phyloP scores from a whole-genome alignment of 2,113 vertebrate genomes.

The Epinephelus lanceolatus region DNA sequence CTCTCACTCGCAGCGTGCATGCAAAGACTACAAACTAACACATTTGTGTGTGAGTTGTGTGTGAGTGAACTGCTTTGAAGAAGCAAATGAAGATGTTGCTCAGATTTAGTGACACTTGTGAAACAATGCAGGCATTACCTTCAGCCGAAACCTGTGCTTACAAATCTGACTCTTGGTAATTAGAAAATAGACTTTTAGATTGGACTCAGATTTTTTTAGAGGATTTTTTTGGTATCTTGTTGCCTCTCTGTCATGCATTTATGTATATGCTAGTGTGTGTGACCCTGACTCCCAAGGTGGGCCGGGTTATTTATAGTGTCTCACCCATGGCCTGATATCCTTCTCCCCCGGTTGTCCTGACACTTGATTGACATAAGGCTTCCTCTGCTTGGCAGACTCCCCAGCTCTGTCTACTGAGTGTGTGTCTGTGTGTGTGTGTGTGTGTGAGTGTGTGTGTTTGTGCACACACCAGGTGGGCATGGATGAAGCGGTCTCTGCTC shows the following conservation, averaged over 20 bases:
- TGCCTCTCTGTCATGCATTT: not conserved
- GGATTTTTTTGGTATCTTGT: not conserved
- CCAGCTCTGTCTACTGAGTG: conserved; percentile 37
- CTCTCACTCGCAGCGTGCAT: not conserved
- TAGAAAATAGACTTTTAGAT: not conserved
- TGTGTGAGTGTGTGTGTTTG: not conserved
- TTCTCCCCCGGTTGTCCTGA: conserved; percentile 62
- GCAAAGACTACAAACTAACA: conserved; percentile 14
- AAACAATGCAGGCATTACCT: not conserved
- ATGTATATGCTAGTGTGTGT: not conserved
- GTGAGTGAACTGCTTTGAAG: not conserved
- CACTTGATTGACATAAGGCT: conserved; percentile 74
- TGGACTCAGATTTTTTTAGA: not conserved
- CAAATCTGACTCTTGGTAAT: not conserved
- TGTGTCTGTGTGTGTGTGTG: conserved; percentile 25
- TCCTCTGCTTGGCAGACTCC: conserved; percentile 71
- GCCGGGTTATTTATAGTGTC: conserved; percentile 74
- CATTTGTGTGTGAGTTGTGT: not conserved
- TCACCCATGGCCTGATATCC: conserved; percentile 59
- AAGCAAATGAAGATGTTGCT: conserved; percentile 5
- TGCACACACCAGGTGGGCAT: conserved; percentile 32
- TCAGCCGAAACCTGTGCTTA: not conserved
- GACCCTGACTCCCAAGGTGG: conserved; percentile 60
- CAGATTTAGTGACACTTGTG: not conserved
- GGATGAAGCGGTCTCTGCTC: conserved; percentile 32